Base-by-base conservation (phyloP, 2,113 vertebrate species). In the Amphiprion ocellaris region DNA sequence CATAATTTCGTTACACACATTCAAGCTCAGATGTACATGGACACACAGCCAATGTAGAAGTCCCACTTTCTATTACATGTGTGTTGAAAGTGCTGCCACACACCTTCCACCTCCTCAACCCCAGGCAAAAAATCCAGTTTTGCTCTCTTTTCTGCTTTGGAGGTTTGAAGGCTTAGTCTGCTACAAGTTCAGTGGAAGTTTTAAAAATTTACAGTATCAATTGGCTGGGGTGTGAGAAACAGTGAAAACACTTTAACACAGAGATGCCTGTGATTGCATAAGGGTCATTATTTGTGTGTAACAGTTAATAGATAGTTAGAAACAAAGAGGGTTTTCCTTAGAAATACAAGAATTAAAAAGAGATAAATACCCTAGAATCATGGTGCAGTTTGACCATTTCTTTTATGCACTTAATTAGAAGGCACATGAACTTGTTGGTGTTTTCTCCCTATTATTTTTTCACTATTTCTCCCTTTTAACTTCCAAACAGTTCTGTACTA, bases 1-100 rank as follows among this genome's bases (percentile, higher is more conserved):
- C 69, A 90, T 83, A 61, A 87, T 81, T 68, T 66, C 24, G 52
- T 66, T 81, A 77, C 74, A 65, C 78, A 74, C 81, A 81, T 81
- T 82, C 49, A 69, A 73, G 69, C 76, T 74, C 66, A 73, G 78
- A 79, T 59, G 30, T 71, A 72, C 30, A 69, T 47, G 12, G 17
- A 53, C 24, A 81, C 5, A 8, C 5, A 41, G 24, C n/a, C 17
- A 44, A 26, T 15, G 21, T 5, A 33, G 14, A 52, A 54, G 55
- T 72, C 10, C 19, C 21, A 30, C 24, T 69, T 69, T 77, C 77
- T 65, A 74, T 76, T 58, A 39, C 21, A 26, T 33, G 19, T 15
- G 39, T 44, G 47, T 55, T 73, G 39, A 33, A 44, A 72, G 26
- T 28, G 24, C 28, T 39, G 19, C 12, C 0, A 46, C 60, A 60